Conservation (phyloP, 37 sponge, comb jelly and placozoan genomes). For the Aplysina aerophoba region DNA sequence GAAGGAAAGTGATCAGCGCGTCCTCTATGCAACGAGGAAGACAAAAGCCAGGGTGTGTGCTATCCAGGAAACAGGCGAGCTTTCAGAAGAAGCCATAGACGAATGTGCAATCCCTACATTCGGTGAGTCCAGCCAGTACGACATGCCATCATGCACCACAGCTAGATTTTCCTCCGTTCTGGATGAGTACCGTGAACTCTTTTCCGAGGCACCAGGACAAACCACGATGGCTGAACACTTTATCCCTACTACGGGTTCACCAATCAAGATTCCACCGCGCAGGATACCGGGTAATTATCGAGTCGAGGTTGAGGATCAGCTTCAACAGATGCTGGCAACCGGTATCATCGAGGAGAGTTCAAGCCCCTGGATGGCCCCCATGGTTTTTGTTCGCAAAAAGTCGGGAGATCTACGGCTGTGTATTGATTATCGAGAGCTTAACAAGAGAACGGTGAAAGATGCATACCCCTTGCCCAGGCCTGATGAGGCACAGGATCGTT, state of each 20-base stretch:
- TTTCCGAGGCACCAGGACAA: not conserved
- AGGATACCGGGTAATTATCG: conserved; percentile 57
- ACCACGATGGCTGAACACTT: conserved; percentile 16
- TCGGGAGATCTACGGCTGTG: conserved; percentile 46
- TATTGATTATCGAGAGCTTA: conserved; percentile 60
- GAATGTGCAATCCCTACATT: conserved; percentile 6
- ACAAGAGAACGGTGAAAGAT: conserved; percentile 62
- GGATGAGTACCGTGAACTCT: not conserved
- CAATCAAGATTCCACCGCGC: conserved; percentile 60
- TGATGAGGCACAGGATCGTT: conserved; percentile 63
- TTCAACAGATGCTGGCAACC: conserved; percentile 49
- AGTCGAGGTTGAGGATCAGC: conserved; percentile 56
- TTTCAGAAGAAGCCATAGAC: conserved; percentile 8
- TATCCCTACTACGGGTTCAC: conserved; percentile 28
- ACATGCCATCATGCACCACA: conserved; percentile 18
- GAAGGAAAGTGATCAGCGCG: not conserved
- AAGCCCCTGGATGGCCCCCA: conserved; percentile 60
- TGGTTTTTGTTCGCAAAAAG: conserved; percentile 52
- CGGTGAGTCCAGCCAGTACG: conserved; percentile 7
- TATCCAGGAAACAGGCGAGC: conserved; percentile 3
- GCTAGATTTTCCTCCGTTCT: not conserved
- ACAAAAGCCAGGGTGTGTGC: conserved; percentile 16
- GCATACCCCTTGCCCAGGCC: conserved; percentile 59
- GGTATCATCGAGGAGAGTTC: conserved; percentile 30
- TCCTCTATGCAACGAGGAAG: conserved; percentile 6